Base-by-base conservation (phyloP, 2,113 vertebrate species). In the Gymnarchus niloticus region DNA sequence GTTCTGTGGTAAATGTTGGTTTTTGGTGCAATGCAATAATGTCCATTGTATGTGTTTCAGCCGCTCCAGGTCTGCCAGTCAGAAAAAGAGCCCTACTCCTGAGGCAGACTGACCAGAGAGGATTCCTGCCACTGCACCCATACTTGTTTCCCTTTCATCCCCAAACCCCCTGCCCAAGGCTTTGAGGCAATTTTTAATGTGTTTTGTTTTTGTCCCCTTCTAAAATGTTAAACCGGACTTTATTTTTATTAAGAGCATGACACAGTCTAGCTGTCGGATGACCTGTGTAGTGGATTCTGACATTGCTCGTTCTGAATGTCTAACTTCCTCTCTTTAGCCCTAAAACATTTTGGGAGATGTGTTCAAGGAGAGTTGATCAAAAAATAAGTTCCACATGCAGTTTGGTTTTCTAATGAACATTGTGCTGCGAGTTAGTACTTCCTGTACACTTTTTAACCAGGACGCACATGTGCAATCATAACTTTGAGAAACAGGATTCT, bases 321-420 rank as follows among this genome's bases (percentile, higher is more conserved):
- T 81, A 54, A 81, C 28, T 81, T 81, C 51, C 51, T 83, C 49
- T 56, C 28, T 83, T 83, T 54, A 54, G 33, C 41, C 49, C 44
- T 78, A 46, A 78, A 48, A 21, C 76, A 78, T 78, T 46, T n/a
- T 78, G 76, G 76, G 41, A 78, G 44, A 46, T 3, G 44, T 21
- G 44, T 21, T 44, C 37, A 78, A 46, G 76, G 23, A 78, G 19
- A 19, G 41, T 23, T 78, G 46, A 37, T 46, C 44, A 23, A 44
- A 78, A 46, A 51, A 56, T 28, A 82, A 33, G 25, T 78, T 44
- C 10, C 46, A 91, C 90, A 92, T 93, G 89, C 89, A 82, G 46
- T 82, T 82, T 52, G 51, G 80, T 82, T 82, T 82, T 82, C 51
- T 28, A 54, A n/a, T 82, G 48, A 54, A 52, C 80, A 21, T 54